Percentiles rank a stretch among this genome's conserved stretches.
Conservation (phyloP, 2,113 vertebrate genomes). For the Ginglymostoma cirratum region DNA sequence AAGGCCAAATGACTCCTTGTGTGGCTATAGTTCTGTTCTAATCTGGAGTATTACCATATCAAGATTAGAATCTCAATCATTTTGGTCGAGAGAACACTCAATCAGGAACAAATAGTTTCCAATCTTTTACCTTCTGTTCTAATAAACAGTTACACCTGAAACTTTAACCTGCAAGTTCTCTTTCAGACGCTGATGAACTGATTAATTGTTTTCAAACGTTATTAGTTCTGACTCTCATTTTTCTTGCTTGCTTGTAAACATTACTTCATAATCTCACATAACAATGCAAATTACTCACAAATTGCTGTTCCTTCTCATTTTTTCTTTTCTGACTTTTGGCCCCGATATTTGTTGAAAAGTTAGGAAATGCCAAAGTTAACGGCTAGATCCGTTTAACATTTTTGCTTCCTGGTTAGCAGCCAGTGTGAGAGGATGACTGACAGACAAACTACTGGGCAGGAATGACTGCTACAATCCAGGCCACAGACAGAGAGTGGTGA, state of each 20-base stretch:
- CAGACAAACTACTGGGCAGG: neutral
- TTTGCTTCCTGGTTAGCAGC: neutral
- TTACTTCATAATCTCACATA: neutral
- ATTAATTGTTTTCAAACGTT: neutral
- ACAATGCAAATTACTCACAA: neutral
- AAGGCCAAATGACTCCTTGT: neutral
- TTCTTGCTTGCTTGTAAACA: neutral
- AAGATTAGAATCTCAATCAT: neutral
- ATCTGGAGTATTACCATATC: neutral
- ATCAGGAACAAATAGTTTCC: constrained; percentile 2
- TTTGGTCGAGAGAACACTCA: neutral
- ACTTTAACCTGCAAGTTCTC: neutral
- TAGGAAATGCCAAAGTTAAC: neutral
- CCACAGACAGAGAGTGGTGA: neutral
- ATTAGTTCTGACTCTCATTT: neutral
- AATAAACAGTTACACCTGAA: constrained; percentile 14
- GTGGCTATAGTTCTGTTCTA: neutral
- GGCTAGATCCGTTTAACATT: no score
- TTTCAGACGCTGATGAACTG: neutral
- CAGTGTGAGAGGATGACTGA: neutral
- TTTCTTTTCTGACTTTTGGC: neutral
- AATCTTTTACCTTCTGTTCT: neutral
- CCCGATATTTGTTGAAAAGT: neutral
- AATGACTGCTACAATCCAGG: neutral
- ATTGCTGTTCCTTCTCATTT: neutral